Conservation (phyloP, 2,797 vertebrate genomes). For the Geotrypetes seraphini region DNA sequence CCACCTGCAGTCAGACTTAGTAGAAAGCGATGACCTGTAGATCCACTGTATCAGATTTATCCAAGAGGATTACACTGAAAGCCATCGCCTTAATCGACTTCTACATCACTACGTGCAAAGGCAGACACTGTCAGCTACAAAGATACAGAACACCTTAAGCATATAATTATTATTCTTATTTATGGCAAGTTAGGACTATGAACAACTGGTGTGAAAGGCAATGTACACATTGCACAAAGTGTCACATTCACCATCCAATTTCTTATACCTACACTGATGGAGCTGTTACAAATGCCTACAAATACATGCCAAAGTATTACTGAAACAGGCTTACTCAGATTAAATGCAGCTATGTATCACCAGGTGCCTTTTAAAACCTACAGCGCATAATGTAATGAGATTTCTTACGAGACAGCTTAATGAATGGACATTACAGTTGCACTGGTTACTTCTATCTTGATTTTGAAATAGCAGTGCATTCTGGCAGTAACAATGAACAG, state of each 20-base stretch:
- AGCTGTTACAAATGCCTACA: constrained; percentile 20
- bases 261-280: constrained; percentile 27
- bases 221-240: constrained; percentile 44
- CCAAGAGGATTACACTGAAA: constrained; percentile 34
- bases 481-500: constrained; percentile 18
- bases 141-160: constrained; percentile 42
- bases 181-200: constrained; percentile 47
- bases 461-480: constrained; percentile 5
- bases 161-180: constrained; percentile 46
- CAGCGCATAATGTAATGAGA: neutral
- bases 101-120: constrained; percentile 44
- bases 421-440: neutral
- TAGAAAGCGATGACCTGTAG: constrained; percentile 95
- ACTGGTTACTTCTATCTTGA: neutral
- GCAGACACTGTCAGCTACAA: constrained; percentile 48
- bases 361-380: constrained; percentile 33
- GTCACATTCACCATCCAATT: constrained; percentile 38
- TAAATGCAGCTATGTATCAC: constrained; percentile 9
- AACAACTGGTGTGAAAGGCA: constrained; percentile 38
- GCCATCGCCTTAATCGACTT: constrained; percentile 44
- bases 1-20: constrained; percentile 70
- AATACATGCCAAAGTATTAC: constrained; percentile 32
- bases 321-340: constrained; percentile 18
- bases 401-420: constrained; percentile 2
- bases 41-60: constrained; percentile 1